Base-by-base conservation (phyloP, 2,888 invertebrate species). In the Leptopterna dolabrata region DNA sequence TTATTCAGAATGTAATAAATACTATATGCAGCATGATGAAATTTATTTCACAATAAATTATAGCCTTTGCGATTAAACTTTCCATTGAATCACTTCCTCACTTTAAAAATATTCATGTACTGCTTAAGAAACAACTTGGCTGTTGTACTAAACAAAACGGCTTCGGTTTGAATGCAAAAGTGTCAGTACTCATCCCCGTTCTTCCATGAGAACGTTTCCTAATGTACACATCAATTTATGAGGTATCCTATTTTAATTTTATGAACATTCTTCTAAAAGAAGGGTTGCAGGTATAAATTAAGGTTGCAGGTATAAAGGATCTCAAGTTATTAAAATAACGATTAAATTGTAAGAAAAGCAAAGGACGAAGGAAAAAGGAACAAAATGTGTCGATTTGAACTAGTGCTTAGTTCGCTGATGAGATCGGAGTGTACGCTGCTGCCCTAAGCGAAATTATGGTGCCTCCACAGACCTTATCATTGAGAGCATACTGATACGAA, bases 1-100 rank as follows among this genome's bases (percentile, higher is more conserved):
- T 84, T 47, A 55, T 41, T 55, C 30, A 83, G 84, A 87, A 76
- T 78, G 84, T 55, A 76, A 84, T 87, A 87, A 84, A 84, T 78
- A 87, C 76, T 83, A 83, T 45, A 76, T 87, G 84, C 73, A 87
- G 83, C 36, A 73, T 36, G 83, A 76, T 43, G 63, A 80, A 83
- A 19, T 47, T 30, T n/a, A 2, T 14, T 41, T 76, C 36, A 70
- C 41, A 87, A 76, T 14, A 81, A 76, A 47, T 63, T 24, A 63
- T 63, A 63, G 63, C 63, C 63, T 24, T 63, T 19, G 24, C 63
- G 63, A 63, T 24, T 47, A 7, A 7, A 63, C 19, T 63, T 27
- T 63, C 51, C 51, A 16, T 51, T 14, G 6, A 63, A n/a, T n/a
- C n/a, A n/a, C n/a, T n/a, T 63, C 19, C 16, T 55, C 55, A 55